phyloP scores from a whole-genome alignment of 2,113 vertebrate species.

The Scortum barcoo region DNA sequence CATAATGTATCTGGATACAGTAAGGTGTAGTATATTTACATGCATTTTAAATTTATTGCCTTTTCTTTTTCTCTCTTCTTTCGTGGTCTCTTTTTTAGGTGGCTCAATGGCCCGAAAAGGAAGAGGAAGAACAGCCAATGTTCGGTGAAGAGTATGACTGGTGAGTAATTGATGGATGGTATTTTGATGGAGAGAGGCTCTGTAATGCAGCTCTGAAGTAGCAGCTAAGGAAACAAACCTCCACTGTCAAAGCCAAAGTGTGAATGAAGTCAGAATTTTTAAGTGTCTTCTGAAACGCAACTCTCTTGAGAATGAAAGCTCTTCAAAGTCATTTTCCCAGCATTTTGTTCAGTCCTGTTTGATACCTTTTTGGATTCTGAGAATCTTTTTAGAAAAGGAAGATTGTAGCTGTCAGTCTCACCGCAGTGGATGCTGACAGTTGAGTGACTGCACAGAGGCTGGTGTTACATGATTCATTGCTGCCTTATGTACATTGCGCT shows the following conservation, averaged over 20 bases:
- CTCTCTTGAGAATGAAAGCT: conserved; percentile 7
- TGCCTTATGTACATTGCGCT: conserved; percentile 20
- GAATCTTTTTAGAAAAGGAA: not conserved
- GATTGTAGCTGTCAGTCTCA: conserved; percentile 22
- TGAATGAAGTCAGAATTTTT: conserved; percentile 1
- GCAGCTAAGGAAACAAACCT: conserved; percentile 12
- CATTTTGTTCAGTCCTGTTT: not conserved
- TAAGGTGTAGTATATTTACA: not conserved
- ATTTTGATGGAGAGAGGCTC: conserved; percentile 5
- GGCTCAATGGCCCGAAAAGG: conserved; percentile 97
- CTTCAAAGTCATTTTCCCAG: not conserved
- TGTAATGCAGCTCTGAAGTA: conserved; percentile 1
- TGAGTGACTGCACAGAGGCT: conserved; percentile 18
- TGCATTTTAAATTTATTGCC: not conserved
- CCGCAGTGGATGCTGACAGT: not conserved
- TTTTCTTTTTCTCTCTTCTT: not conserved
- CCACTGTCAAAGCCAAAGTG: conserved; percentile 2
- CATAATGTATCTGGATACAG: not conserved
- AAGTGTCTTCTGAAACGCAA: not conserved
- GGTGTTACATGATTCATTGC: conserved; percentile 35
- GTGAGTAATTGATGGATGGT: conserved; percentile 76
- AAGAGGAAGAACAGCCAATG: conserved; percentile 99
- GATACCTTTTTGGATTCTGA: conserved; percentile 3
- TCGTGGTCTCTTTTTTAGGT: conserved; percentile 81
- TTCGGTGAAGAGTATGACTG: conserved; percentile 99